Base-by-base conservation (phyloP, 2,797 vertebrate species). In the Ficedula albicollis region DNA sequence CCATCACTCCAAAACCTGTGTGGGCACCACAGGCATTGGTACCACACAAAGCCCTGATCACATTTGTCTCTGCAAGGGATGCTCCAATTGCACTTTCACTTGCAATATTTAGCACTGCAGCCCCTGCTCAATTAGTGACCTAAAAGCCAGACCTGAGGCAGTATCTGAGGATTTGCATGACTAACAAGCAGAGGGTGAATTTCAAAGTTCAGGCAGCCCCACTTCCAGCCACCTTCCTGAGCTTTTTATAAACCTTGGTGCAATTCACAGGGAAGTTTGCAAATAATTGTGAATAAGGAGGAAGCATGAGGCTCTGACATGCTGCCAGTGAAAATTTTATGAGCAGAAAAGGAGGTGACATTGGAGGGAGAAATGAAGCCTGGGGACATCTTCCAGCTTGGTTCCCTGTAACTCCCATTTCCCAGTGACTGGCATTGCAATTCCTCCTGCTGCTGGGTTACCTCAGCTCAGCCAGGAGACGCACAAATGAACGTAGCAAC, bases 251-350 rank as follows among this genome's bases (percentile, higher is more conserved):
- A 93, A 95, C 91, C 70, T 3, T 2, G 69, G 74, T 90, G 90
- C 93, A 94, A 96, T 96, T 96, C 96, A 86, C 85, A 86, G 91
- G 81, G 86, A 96, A 96, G 92, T 89, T 92, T 89, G 96, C 91
- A 86, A 96, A 97, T 89, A 74, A 96, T 72, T 87, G 87, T 38
- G 87, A 96, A 89, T 74, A 78, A 90, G 69, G 80, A 95, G 89
- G 94, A 96, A 96, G 72, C 67, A 46, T 43, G 79, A 89, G 87
- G 84, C 69, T 91, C 88, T 56, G 84, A 84, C 90, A 92, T 4
- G 21, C 82, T 52, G 88, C 89, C 96, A 67, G 9, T 90, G 91
- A 93, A 85, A 79, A 84, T 80, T 94, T 94, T 91, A 94, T 69
- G 80, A 84, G 86, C 64, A 95, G 86, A 80, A 90, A 93, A 95